A percentile compares a stretch with the other conserved stretches of the same genome.
phyloP scores from a whole-genome alignment of 2,797 vertebrate genomes.

The Eulemur albifrons region DNA sequence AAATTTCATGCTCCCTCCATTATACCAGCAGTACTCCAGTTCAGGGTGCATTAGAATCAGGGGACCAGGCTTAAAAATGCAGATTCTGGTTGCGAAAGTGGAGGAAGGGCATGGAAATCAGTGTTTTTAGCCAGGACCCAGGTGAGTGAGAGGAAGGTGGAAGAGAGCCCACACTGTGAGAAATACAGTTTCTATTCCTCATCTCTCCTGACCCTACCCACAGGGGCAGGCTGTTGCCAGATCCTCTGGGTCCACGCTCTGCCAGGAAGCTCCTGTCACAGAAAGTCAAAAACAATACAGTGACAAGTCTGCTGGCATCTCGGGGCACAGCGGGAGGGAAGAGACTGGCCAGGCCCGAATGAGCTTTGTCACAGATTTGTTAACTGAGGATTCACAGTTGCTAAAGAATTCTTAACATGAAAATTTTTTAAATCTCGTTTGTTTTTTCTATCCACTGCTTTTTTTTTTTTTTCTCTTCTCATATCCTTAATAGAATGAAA shows the following conservation, averaged over 20 bases:
- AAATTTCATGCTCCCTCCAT: background rate
- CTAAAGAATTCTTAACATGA: background rate
- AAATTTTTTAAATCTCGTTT: background rate
- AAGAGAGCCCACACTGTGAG: background rate
- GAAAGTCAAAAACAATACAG: background rate
- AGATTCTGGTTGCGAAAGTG: background rate
- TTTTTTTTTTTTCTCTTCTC: background rate
- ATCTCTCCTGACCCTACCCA: background rate
- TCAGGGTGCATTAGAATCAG: background rate
- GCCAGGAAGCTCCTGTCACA: background rate
- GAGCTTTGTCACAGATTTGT: background rate
- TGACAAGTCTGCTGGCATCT: background rate
- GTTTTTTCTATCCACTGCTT: background rate
- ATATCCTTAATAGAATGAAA: slow-evolving; percentile 28
- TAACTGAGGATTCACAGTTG: background rate
- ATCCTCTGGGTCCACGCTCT: background rate
- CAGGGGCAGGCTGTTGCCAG: background rate
- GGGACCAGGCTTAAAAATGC: background rate
- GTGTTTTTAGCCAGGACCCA: background rate
- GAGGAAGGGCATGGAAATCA: background rate
- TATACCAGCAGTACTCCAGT: background rate
- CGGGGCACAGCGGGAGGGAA: accelerated
- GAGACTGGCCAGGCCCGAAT: background rate
- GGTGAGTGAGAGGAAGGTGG: background rate
- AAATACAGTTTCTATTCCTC: background rate